These are phyloP conservation scores for Orchesellides sinensis DNA, from an alignment of 2,888 invertebrate species.

Conservation along the genomic window DNA sequence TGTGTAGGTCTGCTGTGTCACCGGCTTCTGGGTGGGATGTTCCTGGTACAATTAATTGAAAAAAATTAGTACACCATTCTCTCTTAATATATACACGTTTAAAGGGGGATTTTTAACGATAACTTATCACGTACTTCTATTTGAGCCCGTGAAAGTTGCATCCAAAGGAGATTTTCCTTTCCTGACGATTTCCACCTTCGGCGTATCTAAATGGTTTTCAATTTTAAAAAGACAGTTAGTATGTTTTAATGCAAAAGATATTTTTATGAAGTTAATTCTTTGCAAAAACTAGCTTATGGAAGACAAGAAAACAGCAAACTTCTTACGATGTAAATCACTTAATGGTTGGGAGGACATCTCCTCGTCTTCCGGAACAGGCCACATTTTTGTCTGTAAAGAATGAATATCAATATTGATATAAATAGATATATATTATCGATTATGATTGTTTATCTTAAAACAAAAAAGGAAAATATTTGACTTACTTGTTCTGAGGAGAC, in stretches of 20 bases:
- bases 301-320: neutral
- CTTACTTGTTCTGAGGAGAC: constrained; percentile 34
- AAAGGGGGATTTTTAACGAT: too few relatives aligned
- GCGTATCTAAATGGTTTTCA: neutral
- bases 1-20: neutral
- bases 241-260: neutral
- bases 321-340: neutral
- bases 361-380: constrained; percentile 49
- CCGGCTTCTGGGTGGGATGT: too few relatives aligned
- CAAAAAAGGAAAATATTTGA: too few relatives aligned
- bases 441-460: neutral
- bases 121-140: neutral
- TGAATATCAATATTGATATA: neutral
- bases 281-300: too few relatives aligned
- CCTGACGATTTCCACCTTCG: constrained; percentile 22
- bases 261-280: too few relatives aligned
- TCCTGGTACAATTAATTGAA: neutral
- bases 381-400: constrained; percentile 41
- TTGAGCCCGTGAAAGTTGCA: constrained; percentile 47
- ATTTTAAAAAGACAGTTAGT: too few relatives aligned
- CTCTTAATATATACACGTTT: too few relatives aligned
- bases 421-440: neutral
- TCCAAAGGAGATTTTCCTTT: constrained; percentile 55
- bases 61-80: neutral
- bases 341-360: constrained; percentile 34